Base-by-base conservation (phyloP, 1,140 invertebrate species). In the Branchinecta lindahli region DNA sequence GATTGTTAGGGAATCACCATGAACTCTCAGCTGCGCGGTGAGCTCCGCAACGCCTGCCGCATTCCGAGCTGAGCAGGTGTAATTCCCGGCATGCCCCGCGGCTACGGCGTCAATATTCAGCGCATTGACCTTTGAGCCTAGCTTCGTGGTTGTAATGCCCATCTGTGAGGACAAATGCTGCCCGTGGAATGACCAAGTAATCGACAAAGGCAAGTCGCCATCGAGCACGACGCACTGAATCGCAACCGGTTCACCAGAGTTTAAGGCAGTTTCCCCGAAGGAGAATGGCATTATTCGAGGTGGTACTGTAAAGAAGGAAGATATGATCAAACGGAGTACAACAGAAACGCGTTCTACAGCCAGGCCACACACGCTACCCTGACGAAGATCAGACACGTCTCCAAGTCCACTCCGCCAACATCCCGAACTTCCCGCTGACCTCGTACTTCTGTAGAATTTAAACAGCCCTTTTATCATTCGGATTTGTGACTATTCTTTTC, bases 11-110 rank as follows among this genome's bases (percentile, higher is more conserved):
- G 33, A 69, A 74, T 81, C 84, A 91, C 89, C 89, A 86, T 90
- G 88, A 45, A 94, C 90, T 77, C 89, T 84, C 70, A 94, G 82
- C 75, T 87, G 84, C 0, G 87, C 85, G 12, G 86, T 85, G 76
- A 86, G 85, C 72, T 83, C 84, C 33, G 83, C 83, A 21, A 81
- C 82, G 68, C 87, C 88, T 72, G 86, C 88, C 70, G 82, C 72
- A 74, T 83, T 83, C 68, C 73, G 76, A 7, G 79, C 82, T 9
- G 77, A 84, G 79, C 91, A 94, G 72, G 87, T 90, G 76, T 92
- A 94, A 73, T 85, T 85, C 72, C 88, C 88, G 52, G 66, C 45
- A 61, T 91, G 87, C 75, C 84, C 82, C 67, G 87, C 85, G 73
- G 84, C 85, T 68, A 87, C 86, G 15, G 86, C 84, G 71, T 88